phyloP scores from a whole-genome alignment of 1,140 invertebrate genomes.

The Lordiphosa mommai region DNA sequence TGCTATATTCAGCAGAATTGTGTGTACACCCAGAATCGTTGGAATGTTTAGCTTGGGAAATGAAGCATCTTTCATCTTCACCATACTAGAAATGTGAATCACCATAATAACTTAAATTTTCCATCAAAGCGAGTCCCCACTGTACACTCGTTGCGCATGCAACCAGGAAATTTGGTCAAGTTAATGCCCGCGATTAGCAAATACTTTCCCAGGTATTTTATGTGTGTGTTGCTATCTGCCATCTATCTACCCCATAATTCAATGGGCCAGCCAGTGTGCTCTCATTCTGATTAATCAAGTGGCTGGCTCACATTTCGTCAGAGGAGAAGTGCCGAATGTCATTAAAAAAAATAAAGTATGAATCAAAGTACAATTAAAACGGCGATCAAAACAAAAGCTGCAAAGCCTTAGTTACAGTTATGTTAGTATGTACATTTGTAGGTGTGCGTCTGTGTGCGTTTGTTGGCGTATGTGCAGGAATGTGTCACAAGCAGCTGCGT shows the following conservation, averaged over 20 bases:
- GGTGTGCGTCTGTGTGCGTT: conserved; percentile 3
- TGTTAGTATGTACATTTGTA: neutral
- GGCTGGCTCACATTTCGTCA: conserved; percentile 1
- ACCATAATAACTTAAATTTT: neutral
- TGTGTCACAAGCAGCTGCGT: conserved; percentile 49
- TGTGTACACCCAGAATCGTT: too few relatives aligned
- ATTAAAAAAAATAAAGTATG: neutral
- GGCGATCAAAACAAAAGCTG: conserved; percentile 5
- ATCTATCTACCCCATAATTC: neutral
- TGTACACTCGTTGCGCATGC: conserved; percentile 7
- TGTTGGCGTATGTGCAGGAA: conserved; percentile 36
- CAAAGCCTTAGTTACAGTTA: neutral
- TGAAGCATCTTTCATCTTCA: too few relatives aligned
- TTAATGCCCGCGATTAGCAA: conserved; percentile 8
- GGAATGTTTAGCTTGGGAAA: too few relatives aligned
- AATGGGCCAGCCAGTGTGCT: neutral
- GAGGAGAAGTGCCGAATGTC: neutral
- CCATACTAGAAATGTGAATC: too few relatives aligned
- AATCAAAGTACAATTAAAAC: conserved; percentile 41
- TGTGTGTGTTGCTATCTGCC: neutral
- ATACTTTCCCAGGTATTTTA: neutral
- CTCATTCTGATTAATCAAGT: conserved; percentile 3
- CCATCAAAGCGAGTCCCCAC: neutral
- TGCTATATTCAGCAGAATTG: too few relatives aligned
- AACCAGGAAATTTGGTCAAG: conserved; percentile 19